Conservation (phyloP, 2,797 vertebrate genomes). For the Gila robusta region DNA sequence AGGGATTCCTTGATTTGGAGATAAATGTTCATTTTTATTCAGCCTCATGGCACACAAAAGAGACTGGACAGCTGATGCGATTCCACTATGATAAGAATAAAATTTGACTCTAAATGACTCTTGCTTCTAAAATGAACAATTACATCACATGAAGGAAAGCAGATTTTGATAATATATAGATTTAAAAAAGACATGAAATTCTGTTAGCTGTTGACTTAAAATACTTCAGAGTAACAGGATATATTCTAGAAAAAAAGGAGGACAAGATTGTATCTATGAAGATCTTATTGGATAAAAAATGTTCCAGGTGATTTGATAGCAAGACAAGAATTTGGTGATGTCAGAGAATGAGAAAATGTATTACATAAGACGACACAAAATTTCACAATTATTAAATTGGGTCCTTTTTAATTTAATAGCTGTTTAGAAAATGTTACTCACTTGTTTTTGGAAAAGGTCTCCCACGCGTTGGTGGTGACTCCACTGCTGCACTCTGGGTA, state of each 20-base stretch:
- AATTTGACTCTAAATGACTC: background rate
- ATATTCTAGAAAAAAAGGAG: background rate
- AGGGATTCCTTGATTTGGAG: slow-evolving; percentile 69
- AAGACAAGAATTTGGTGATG: background rate
- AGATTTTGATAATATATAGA: background rate
- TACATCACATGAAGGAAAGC: background rate
- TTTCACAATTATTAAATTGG: background rate
- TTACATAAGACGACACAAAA: background rate
- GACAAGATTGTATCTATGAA: background rate
- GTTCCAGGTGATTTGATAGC: background rate
- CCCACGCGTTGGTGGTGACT: slow-evolving; percentile 95
- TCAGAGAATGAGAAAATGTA: background rate
- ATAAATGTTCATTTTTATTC: background rate
- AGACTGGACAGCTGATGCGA: background rate
- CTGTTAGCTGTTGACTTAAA: background rate
- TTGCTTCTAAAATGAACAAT: background rate
- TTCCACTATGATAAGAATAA: background rate
- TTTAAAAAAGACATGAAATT: background rate
- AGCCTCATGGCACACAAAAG: slow-evolving; percentile 35
- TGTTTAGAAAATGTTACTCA: slow-evolving; percentile 69
- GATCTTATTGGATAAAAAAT: background rate
- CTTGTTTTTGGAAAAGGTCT: slow-evolving; percentile 98
- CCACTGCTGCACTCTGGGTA: slow-evolving; percentile 95
- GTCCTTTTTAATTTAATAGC: background rate
- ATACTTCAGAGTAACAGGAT: background rate